Percentiles rank a stretch among this genome's conserved stretches.
Evolutionary conservation across 1,140 invertebrate species (phyloP).

Genomic region (Tetranychus urticae): DNA sequence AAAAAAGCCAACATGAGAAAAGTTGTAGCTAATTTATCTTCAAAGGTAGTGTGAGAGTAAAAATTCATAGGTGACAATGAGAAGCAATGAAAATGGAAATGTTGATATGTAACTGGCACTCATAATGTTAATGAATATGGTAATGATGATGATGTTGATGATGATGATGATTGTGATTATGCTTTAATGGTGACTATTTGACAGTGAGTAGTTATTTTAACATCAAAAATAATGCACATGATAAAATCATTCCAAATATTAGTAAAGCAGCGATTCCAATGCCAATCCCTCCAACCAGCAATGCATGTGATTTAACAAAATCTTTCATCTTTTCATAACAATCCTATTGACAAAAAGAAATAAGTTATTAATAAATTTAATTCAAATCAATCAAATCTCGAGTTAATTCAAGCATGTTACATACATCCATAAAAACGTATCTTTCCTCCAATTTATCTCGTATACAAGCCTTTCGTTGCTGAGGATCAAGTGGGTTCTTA

Average conservation of each 20-base stretch:
- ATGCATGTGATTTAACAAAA: conserved; percentile 43
- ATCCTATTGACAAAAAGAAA: conserved; percentile 21
- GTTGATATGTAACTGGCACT: too few species aligned
- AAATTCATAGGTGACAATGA: too few species aligned
- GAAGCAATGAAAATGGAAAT: too few species aligned
- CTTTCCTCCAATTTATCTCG: background rate
- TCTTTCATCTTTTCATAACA: conserved; percentile 40
- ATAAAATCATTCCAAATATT: conserved; percentile 22
- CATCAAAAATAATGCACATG: conserved; percentile 15
- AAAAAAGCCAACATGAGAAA: too few species aligned
- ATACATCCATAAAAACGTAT: background rate
- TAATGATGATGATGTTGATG: too few species aligned
- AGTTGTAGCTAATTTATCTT: too few species aligned
- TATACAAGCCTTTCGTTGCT: background rate
- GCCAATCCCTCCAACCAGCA: conserved; percentile 49
- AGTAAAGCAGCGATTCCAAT: conserved; percentile 54
- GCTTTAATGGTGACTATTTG: too few species aligned
- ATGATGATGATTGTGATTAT: too few species aligned
- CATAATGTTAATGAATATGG: background rate
- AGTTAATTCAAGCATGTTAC: background rate
- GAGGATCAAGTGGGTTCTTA: background rate
- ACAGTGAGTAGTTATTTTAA: conserved; percentile 4
- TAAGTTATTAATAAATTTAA: background rate
- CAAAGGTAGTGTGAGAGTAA: too few species aligned
- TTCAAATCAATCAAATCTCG: background rate